Percentiles rank a stretch among this genome's conserved stretches.
These are phyloP conservation scores for Montipora capricornis DNA, from an alignment of 64 coral and sea anemone species.

Conservation along the genomic window DNA sequence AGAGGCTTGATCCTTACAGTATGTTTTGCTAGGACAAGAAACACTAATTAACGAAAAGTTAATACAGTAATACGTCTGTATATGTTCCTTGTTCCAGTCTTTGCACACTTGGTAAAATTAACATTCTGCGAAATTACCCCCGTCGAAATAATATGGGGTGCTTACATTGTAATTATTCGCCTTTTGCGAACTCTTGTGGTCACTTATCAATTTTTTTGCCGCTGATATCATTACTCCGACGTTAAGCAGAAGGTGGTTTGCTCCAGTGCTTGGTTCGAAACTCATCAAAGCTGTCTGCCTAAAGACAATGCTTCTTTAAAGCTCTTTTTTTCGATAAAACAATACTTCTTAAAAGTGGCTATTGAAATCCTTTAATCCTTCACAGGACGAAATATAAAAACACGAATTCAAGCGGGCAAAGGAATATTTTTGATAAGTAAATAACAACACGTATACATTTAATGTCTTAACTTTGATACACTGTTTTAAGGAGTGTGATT, in stretches of 20 bases:
- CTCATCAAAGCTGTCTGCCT: not conserved
- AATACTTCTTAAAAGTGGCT: not conserved
- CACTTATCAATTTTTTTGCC: not conserved
- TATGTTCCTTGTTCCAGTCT: no score
- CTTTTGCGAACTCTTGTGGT: not conserved
- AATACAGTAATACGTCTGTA: no score
- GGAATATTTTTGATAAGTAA: not conserved
- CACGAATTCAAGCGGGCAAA: not conserved
- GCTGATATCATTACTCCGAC: not conserved
- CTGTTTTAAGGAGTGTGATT: not conserved
- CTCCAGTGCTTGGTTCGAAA: not conserved
- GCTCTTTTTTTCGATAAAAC: not conserved
- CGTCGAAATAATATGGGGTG: not conserved
- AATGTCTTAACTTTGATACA: not conserved
- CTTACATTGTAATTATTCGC: no score
- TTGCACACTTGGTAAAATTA: no score
- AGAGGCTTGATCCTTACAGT: no score
- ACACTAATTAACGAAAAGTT: no score
- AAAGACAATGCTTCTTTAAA: conserved; percentile 5
- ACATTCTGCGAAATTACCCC: no score
- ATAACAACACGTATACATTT: not conserved
- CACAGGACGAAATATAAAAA: not conserved
- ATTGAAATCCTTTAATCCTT: conserved; percentile 4
- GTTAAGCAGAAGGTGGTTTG: not conserved
- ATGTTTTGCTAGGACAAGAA: no score